Conservation (phyloP, 2,888 invertebrate species). For the Carcina quercana region DNA sequence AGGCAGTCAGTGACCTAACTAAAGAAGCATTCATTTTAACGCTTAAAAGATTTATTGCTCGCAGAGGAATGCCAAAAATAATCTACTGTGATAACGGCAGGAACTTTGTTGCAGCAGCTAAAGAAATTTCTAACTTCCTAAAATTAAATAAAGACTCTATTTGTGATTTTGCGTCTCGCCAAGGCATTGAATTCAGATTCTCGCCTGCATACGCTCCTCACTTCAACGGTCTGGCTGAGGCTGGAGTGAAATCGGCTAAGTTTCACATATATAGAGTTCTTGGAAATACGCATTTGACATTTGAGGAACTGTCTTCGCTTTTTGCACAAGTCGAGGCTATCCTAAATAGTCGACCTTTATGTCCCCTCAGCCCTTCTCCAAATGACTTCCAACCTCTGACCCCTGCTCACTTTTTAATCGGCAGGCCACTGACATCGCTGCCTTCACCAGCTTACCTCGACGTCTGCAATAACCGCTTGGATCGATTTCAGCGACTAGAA, state of each 20-base stretch:
- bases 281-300: slow-evolving; percentile 1
- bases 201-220: slow-evolving; percentile 5
- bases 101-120: slow-evolving; percentile 3
- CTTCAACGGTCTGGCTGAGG: slow-evolving; percentile 4
- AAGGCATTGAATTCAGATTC: slow-evolving; percentile 3
- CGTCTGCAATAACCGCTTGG: slow-evolving; percentile 1
- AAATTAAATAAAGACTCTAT: background rate
- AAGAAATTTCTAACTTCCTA: background rate
- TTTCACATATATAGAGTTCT: slow-evolving; percentile 4
- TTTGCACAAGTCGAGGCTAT: slow-evolving; percentile 11
- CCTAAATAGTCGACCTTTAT: slow-evolving; percentile 9
- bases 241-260: slow-evolving; percentile 5
- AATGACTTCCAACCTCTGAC: slow-evolving; percentile 7
- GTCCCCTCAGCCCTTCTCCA: slow-evolving; percentile 5
- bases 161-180: background rate
- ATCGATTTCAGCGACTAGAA: slow-evolving; percentile 10
- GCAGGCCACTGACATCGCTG: slow-evolving; percentile 3
- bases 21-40: slow-evolving; percentile 8
- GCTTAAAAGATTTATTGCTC: slow-evolving; percentile 9
- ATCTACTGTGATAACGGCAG: slow-evolving; percentile 4
- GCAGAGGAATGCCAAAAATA: slow-evolving; percentile 6
- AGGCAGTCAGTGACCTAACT: slow-evolving; percentile 9
- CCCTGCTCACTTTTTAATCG: slow-evolving; percentile 8
- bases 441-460: background rate
- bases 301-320: slow-evolving; percentile 10